phyloP scores from a whole-genome alignment of 2,113 vertebrate genomes.

The Cranoglanis bouderius region DNA sequence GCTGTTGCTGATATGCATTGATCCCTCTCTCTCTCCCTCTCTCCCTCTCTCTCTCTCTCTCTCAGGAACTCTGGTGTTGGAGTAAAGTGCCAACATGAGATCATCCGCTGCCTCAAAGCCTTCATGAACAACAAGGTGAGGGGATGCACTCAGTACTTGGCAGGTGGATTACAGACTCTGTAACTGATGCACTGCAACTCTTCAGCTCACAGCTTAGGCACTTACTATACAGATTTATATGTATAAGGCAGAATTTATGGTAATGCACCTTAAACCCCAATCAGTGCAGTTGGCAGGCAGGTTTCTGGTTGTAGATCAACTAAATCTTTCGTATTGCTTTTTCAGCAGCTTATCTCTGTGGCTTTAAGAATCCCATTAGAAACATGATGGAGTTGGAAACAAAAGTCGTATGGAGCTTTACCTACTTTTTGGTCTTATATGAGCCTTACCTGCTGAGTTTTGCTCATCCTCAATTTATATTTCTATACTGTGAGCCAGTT shows the following conservation, averaged over 20 bases:
- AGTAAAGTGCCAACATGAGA: slow-evolving; percentile 83
- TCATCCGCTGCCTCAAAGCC: slow-evolving; percentile 88
- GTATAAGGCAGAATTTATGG: background rate
- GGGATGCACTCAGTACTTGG: background rate
- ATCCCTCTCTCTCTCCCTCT: background rate
- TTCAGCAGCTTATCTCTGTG: background rate
- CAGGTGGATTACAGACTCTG: background rate
- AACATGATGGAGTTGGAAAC: background rate
- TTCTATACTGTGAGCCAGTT: background rate
- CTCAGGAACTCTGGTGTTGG: slow-evolving; percentile 55
- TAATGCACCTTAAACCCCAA: background rate
- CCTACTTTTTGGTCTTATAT: background rate
- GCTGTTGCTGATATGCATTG: background rate
- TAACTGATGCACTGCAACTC: slow-evolving; percentile 3
- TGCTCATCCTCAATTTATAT: background rate
- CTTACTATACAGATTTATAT: background rate
- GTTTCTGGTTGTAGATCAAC: background rate
- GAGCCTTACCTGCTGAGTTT: no score
- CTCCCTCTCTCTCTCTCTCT: background rate
- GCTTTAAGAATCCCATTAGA: background rate
- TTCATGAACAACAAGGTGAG: slow-evolving; percentile 93
- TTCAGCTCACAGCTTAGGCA: background rate
- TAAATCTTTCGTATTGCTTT: background rate
- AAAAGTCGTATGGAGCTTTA: background rate
- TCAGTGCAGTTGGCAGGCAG: background rate